These are phyloP conservation scores for Darevskia nairensis DNA, from an alignment of 2,797 vertebrate genomes.

Conservation along the genomic window DNA sequence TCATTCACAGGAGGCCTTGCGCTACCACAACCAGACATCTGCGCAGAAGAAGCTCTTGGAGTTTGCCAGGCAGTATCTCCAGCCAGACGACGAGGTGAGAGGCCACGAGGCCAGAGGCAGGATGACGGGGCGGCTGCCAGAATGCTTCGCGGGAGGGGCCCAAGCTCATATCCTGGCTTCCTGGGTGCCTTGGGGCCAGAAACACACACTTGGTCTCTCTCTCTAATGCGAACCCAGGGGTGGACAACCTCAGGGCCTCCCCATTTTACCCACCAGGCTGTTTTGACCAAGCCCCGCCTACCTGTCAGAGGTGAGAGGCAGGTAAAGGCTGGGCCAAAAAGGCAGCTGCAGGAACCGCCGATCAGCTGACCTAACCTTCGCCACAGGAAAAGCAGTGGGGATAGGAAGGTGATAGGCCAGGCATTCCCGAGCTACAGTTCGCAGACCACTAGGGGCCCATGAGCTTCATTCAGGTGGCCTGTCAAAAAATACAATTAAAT, in stretches of 20 bases:
- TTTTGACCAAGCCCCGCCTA: too few species aligned
- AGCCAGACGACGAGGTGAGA: slow-evolving; percentile 91
- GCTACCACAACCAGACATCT: slow-evolving; percentile 87
- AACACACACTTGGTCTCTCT: background rate
- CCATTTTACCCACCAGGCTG: too few species aligned
- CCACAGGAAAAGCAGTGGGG: background rate
- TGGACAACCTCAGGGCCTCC: background rate
- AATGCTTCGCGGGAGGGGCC: background rate
- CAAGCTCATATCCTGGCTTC: too few species aligned
- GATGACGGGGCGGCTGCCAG: too few species aligned
- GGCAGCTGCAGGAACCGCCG: too few species aligned
- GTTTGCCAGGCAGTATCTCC: slow-evolving; percentile 89
- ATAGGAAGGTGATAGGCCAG: background rate
- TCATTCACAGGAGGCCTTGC: slow-evolving; percentile 83
- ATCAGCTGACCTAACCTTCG: background rate
- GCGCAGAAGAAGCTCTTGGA: slow-evolving; percentile 90
- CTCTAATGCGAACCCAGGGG: background rate
- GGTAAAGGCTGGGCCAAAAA: too few species aligned
- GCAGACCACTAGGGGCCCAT: too few species aligned
- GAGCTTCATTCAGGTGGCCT: too few species aligned
- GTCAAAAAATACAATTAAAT: too few species aligned
- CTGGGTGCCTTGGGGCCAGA: background rate
- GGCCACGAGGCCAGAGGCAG: background rate
- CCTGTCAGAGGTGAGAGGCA: too few species aligned
- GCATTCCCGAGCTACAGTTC: too few species aligned